These are phyloP conservation scores for Schizopygopsis malacanthus DNA, from an alignment of 2,797 vertebrate genomes.

Conservation along the genomic window DNA sequence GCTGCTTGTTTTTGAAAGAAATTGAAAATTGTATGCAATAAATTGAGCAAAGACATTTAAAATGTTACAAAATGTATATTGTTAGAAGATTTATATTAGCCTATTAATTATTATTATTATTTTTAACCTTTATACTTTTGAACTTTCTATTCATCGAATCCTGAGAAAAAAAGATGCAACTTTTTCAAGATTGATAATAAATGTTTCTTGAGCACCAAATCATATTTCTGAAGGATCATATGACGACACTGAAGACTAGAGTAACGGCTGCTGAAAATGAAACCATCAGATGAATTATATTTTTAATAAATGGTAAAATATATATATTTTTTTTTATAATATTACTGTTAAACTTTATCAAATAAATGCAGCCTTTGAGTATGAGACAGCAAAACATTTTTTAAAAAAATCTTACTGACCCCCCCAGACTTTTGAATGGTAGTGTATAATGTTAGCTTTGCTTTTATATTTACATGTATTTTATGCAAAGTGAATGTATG, in stretches of 20 bases:
- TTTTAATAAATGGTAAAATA: not conserved
- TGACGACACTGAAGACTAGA: slow-evolving; percentile 1
- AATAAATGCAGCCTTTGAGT: no score
- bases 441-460: not conserved
- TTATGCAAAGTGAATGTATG: not conserved
- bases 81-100: not conserved
- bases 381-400: not conserved
- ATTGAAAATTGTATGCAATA: not conserved
- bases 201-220: not conserved
- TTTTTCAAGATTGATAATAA: not conserved
- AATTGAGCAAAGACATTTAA: not conserved
- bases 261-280: not conserved
- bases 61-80: not conserved
- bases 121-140: not conserved
- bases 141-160: not conserved
- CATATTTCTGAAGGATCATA: not conserved
- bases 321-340: not conserved
- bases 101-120: not conserved
- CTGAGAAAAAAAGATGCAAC: no score
- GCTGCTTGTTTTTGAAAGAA: not conserved
- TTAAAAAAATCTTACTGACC: not conserved
- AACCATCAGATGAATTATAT: not conserved
- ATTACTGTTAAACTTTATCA: not conserved
- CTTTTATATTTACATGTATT: not conserved
- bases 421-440: not conserved